phyloP scores from a whole-genome alignment of 2,113 vertebrate genomes.

The Phoenicopterus ruber region DNA sequence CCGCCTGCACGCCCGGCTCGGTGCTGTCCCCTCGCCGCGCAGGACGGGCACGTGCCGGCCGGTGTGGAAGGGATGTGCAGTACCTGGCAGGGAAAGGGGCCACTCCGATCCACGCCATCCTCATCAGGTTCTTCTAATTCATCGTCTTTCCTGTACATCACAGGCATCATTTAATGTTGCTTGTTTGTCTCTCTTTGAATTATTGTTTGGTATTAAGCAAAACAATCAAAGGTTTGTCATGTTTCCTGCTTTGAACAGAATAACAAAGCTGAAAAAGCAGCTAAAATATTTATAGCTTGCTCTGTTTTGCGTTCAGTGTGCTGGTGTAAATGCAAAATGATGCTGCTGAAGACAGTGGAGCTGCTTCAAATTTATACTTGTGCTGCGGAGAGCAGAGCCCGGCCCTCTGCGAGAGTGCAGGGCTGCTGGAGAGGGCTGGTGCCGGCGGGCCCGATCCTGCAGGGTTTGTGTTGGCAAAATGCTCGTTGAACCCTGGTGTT shows the following conservation, averaged over 20 bases:
- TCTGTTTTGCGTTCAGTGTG: neutral
- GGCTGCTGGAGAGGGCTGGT: neutral
- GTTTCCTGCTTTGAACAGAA: conserved; percentile 62
- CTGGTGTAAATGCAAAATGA: conserved; percentile 41
- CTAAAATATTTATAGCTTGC: conserved; percentile 69
- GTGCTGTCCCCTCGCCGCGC: neutral
- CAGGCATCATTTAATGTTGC: conserved; percentile 57
- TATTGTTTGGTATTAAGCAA: conserved; percentile 70
- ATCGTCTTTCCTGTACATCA: neutral
- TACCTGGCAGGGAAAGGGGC: neutral
- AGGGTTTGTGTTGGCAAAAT: neutral
- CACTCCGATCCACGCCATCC: neutral
- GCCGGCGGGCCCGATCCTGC: neutral
- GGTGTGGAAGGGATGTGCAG: neutral
- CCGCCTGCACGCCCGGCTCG: fast-evolving
- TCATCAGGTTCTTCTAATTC: conserved; percentile 32
- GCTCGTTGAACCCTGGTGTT: neutral
- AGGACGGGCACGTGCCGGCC: fast-evolving
- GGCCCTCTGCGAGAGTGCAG: neutral
- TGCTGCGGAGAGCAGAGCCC: neutral
- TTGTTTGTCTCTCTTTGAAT: conserved; percentile 70
- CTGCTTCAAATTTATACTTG: neutral
- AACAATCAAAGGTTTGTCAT: conserved; percentile 73
- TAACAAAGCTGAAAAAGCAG: conserved; percentile 60
- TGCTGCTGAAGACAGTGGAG: neutral